These are phyloP conservation scores for Tetrao urogallus DNA, from an alignment of 2,113 vertebrate species.

Conservation along the genomic window DNA sequence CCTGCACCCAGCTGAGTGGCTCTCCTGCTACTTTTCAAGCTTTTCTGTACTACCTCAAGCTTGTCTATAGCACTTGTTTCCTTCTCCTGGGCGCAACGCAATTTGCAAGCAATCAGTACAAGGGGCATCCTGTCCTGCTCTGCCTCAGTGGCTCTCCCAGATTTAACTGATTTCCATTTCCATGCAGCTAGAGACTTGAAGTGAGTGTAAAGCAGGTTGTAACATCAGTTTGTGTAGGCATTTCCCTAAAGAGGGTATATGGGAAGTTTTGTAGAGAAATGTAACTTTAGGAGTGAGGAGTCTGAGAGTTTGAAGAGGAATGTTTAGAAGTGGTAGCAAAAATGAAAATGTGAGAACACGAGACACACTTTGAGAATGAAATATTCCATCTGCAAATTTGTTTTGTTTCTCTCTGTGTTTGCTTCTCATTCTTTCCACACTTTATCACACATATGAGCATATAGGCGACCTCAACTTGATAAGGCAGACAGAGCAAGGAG, in stretches of 20 bases:
- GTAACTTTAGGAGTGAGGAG: background rate
- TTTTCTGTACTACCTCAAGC: background rate
- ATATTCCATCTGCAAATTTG: background rate
- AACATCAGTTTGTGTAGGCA: background rate
- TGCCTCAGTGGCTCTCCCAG: background rate
- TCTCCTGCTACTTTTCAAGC: background rate
- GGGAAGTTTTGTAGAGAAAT: background rate
- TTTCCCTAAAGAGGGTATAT: background rate
- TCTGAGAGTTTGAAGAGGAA: background rate
- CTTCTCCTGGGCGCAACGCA: rapidly evolving
- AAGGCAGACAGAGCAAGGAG: background rate
- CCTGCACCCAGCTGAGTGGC: background rate
- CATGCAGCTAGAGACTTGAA: background rate
- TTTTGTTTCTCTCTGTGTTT: background rate
- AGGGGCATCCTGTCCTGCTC: background rate
- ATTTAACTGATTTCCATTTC: background rate
- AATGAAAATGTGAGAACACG: background rate
- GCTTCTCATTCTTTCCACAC: background rate
- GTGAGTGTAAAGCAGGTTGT: background rate
- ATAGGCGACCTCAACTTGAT: background rate
- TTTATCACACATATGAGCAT: background rate
- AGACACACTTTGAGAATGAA: background rate
- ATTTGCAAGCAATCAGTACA: background rate
- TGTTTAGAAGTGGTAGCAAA: background rate
- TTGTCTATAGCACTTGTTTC: background rate